A percentile compares a stretch with the other conserved stretches of the same genome.
Evolutionary conservation across 1,140 invertebrate species (phyloP).

Genomic region (Ceratosolen fusciceps): DNA sequence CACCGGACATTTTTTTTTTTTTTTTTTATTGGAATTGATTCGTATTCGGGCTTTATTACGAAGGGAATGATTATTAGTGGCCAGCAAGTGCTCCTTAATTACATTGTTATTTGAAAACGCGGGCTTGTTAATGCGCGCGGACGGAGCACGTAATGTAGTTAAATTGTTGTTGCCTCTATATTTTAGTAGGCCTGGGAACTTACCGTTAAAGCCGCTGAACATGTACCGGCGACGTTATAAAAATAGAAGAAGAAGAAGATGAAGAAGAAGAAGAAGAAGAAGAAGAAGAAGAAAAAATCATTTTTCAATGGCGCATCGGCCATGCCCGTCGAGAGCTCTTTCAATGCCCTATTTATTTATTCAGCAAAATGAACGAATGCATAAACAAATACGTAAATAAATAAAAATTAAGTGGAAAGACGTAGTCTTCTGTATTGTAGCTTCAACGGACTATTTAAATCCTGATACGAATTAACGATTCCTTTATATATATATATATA

Average conservation of each 20-base stretch:
- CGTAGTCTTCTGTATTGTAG: too few species aligned
- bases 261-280: too few species aligned
- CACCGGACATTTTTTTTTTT: background rate
- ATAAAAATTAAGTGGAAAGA: too few species aligned
- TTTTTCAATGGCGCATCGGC: background rate
- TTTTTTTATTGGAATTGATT: too few species aligned
- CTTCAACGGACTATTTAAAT: background rate
- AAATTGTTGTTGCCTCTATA: conserved; percentile 17
- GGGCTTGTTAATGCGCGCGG: background rate
- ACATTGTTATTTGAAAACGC: background rate
- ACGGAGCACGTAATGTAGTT: background rate
- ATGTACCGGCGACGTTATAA: conserved; percentile 1
- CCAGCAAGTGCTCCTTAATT: background rate
- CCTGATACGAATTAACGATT: background rate
- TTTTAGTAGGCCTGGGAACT: background rate
- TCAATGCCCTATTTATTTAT: background rate
- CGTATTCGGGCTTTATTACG: too few species aligned
- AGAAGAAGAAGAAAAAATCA: too few species aligned
- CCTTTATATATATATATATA: too few species aligned
- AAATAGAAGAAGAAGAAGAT: too few species aligned
- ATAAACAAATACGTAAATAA: too few species aligned
- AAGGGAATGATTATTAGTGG: background rate
- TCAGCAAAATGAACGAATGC: background rate
- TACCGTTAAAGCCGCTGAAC: conserved; percentile 9
- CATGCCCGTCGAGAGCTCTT: background rate